phyloP scores from a whole-genome alignment of 2,797 vertebrate species.

The Myotis daubentonii region DNA sequence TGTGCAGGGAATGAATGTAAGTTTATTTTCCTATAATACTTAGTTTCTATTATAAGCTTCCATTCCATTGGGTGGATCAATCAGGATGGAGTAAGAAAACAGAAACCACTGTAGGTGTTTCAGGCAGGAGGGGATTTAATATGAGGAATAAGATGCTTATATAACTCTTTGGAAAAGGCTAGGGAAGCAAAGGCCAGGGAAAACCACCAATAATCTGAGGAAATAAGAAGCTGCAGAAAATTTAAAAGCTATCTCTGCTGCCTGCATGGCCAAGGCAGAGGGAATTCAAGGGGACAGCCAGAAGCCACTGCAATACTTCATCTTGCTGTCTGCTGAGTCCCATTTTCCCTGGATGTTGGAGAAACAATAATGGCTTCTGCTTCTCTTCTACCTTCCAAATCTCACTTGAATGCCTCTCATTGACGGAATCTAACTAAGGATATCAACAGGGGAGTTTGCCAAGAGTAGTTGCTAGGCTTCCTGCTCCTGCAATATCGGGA shows the following conservation, averaged over 20 bases:
- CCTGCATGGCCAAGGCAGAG: not conserved
- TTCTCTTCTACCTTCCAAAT: not conserved
- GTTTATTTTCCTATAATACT: not conserved
- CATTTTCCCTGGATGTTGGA: not conserved
- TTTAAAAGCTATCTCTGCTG: not conserved
- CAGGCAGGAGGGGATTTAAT: not conserved
- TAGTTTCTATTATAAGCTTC: slow-evolving; percentile 32
- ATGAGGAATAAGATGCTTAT: not conserved
- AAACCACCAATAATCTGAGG: not conserved
- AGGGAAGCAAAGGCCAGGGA: not conserved
- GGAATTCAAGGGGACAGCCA: not conserved
- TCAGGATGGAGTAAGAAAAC: not conserved
- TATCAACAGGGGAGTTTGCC: not conserved
- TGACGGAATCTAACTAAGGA: not conserved
- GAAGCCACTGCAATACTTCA: not conserved
- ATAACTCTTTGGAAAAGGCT: not conserved
- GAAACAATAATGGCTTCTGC: not conserved
- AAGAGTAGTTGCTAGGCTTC: not conserved
- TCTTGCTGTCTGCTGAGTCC: not conserved
- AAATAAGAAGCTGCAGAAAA: slow-evolving; percentile 4
- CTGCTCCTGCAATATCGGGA: not conserved
- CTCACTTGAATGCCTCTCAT: not conserved
- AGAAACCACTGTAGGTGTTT: not conserved
- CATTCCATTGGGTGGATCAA: not conserved
- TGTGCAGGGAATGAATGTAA: not conserved